Evolutionary conservation across 2,888 invertebrate species (phyloP), one percentile per base, ranked within the genome.

Genomic region (Galerucella calmariensis): DNA sequence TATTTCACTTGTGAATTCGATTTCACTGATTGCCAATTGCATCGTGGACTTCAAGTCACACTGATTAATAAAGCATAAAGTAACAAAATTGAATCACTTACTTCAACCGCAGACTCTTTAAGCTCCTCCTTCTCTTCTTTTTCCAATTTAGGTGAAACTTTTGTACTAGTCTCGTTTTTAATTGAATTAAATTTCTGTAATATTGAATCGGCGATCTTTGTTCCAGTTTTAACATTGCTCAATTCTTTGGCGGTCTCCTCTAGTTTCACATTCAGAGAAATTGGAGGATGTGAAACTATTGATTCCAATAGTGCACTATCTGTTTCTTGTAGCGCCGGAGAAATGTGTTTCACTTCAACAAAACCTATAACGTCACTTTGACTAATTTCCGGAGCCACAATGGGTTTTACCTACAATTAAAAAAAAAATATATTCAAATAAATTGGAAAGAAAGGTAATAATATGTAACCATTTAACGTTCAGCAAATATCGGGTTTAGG

Each of bases 171-270:
- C 72, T 83, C 83, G 72, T 82, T 86, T 74, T 86, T 86, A 67
- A 86, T 84, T 73, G 84, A 84, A 72, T 82, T 86, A 69, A 87
- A 85, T 76, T 87, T 88, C 73, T 87, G 86, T 59, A 87, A 77
- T 69, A 88, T 82, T 0, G 87, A 85, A 81, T 87, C 87, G 9
- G 87, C 87, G 46, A 88, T 87, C 81, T 84, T 86, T 14, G 87
- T 85, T 5, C 87, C 86, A 6, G 85, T 86, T 79, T 87, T 87
- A n/a, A 86, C 80, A 68, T 80, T 83, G 41, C 83, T 83, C 67
- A 87, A 84, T 75, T 87, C 86, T 74, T 86, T 84, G 35, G 84
- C 82, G 66, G 86, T 87, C 75, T 87, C 84, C 53, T 83, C 82
- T 12, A 83, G 63, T 77, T 85, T 86, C 3, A 82, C 84, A 69